phyloP scores from a whole-genome alignment of 2,888 invertebrate genomes.

The Drosophila longiperda region DNA sequence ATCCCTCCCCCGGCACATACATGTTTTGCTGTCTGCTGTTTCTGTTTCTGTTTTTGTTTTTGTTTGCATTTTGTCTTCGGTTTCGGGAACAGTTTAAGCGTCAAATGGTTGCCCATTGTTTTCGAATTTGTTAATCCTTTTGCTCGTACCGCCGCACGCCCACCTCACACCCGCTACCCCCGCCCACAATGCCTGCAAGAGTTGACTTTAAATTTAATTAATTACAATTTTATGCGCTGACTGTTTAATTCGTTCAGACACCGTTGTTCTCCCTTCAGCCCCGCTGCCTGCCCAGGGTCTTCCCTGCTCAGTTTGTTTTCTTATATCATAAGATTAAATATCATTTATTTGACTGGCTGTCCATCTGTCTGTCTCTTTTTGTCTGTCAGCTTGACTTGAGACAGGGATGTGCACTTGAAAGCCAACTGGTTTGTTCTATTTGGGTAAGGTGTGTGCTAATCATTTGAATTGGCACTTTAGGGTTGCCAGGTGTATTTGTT shows the following conservation, averaged over 20 bases:
- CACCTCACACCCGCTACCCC: neutral
- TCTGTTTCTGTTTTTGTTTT: slow-evolving; percentile 51
- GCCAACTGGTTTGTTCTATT: slow-evolving; percentile 41
- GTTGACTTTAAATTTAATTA: slow-evolving; percentile 78
- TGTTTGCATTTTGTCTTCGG: slow-evolving; percentile 76
- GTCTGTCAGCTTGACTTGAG: slow-evolving; percentile 49
- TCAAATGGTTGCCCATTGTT: slow-evolving; percentile 72
- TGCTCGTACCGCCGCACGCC: slow-evolving; percentile 1
- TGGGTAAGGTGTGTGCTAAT: slow-evolving; percentile 30
- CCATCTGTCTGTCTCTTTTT: slow-evolving; percentile 37
- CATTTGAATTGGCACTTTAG: slow-evolving; percentile 25
- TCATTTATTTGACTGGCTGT: slow-evolving; percentile 71
- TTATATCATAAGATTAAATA: slow-evolving; percentile 74
- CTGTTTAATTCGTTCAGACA: slow-evolving; percentile 52
- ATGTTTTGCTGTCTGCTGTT: slow-evolving; percentile 25
- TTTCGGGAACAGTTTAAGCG: slow-evolving; percentile 72
- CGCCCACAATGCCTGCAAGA: slow-evolving; percentile 14
- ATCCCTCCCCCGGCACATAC: neutral
- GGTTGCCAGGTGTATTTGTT: slow-evolving; percentile 55
- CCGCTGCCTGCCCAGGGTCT: slow-evolving; percentile 5
- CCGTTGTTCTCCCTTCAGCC: neutral
- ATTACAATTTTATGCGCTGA: slow-evolving; percentile 73
- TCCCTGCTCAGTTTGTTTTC: slow-evolving; percentile 49
- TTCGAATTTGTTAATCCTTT: slow-evolving; percentile 68
- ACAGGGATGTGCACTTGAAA: slow-evolving; percentile 67